These are phyloP conservation scores for Thaumatotibia leucotreta DNA, from an alignment of 1,140 invertebrate genomes.

Conservation along the genomic window DNA sequence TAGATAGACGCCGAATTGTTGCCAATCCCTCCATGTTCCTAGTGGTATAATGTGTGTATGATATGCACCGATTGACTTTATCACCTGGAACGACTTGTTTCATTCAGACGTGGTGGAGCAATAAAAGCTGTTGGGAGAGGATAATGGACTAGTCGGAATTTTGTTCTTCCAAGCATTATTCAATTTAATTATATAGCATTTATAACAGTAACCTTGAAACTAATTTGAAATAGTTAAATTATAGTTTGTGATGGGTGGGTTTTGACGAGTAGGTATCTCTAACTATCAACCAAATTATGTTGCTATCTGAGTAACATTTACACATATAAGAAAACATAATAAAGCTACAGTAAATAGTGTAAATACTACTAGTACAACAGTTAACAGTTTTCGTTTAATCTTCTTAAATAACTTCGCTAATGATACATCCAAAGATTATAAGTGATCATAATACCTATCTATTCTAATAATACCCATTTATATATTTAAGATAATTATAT, in stretches of 20 bases:
- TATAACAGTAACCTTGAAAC: too few relatives aligned
- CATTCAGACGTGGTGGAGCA: neutral
- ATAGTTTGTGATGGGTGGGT: too few relatives aligned
- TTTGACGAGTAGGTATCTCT: too few relatives aligned
- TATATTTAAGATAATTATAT: neutral
- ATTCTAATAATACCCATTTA: neutral
- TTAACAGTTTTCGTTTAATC: neutral
- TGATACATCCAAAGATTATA: neutral
- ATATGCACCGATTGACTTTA: constrained; percentile 2
- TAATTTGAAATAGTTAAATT: too few relatives aligned
- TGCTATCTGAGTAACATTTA: too few relatives aligned
- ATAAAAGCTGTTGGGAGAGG: neutral
- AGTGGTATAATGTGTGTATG: constrained; percentile 14
- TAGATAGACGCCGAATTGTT: constrained; percentile 27
- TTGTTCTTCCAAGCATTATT: too few relatives aligned
- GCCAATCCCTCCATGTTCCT: constrained; percentile 35
- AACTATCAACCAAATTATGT: too few relatives aligned
- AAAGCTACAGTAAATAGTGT: too few relatives aligned
- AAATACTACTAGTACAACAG: too few relatives aligned
- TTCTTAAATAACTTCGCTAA: neutral
- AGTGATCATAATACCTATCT: neutral
- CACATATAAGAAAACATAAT: too few relatives aligned
- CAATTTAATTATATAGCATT: too few relatives aligned
- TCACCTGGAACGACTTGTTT: neutral
- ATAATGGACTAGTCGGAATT: too few relatives aligned